These are phyloP conservation scores for Willisornis vidua DNA, from an alignment of 2,113 vertebrate species.

Conservation along the genomic window DNA sequence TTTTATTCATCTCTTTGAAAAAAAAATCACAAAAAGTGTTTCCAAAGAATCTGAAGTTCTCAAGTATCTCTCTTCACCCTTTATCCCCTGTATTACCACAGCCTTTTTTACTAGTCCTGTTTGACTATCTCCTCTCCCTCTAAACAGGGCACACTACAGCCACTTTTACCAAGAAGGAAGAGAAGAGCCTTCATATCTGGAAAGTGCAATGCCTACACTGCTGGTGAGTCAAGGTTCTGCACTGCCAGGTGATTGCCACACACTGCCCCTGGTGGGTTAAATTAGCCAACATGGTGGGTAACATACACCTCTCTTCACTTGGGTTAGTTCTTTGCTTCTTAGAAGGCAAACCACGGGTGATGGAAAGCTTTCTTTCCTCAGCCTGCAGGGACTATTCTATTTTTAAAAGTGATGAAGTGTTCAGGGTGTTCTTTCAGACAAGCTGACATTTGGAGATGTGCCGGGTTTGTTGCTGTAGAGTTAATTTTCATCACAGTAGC, in stretches of 20 bases:
- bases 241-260: not conserved
- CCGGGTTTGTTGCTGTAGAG: not conserved
- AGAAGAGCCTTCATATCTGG: not conserved
- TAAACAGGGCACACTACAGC: not conserved
- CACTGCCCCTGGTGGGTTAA: not conserved
- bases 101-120: not conserved
- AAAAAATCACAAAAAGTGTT: not conserved
- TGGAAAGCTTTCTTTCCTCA: not conserved
- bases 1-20: not conserved
- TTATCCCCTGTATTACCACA: not conserved
- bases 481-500: not conserved
- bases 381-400: not conserved
- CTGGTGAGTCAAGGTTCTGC: not conserved
- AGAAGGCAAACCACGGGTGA: not conserved
- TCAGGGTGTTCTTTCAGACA: not conserved
- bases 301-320: not conserved
- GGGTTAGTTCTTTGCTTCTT: not conserved
- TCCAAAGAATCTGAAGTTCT: not conserved
- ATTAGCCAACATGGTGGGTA: not conserved
- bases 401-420: slow-evolving; percentile 19
- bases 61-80: not conserved
- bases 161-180: not conserved
- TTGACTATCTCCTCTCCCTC: not conserved
- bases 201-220: not conserved
- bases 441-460: not conserved